These are phyloP conservation scores for Callithrix jacchus DNA, from an alignment of 2,113 vertebrate genomes.

Conservation along the genomic window DNA sequence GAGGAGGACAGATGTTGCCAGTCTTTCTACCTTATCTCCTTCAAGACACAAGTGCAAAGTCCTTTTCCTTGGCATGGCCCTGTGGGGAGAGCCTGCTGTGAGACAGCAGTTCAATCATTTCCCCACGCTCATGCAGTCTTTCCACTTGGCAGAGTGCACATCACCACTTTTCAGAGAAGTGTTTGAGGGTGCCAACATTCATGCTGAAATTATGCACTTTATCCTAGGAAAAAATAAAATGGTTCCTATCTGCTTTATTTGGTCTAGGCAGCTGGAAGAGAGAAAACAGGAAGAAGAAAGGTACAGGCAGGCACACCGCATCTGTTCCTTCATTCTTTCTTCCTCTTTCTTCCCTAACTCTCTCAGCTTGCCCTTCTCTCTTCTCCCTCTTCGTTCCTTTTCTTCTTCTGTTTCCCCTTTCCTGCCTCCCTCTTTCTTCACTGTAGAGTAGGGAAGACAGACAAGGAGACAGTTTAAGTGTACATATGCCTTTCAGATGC, in stretches of 20 bases:
- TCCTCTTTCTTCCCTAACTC: background rate
- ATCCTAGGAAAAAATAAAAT: background rate
- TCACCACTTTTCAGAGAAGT: background rate
- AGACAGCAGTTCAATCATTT: rapidly evolving
- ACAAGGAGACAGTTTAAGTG: background rate
- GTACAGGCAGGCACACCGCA: background rate
- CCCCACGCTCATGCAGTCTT: background rate
- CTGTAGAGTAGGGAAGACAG: background rate
- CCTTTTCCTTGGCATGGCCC: background rate
- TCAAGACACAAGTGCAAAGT: background rate
- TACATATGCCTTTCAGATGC: background rate
- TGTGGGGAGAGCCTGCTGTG: background rate
- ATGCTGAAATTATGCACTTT: background rate
- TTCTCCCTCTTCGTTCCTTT: background rate
- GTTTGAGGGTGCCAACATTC: background rate
- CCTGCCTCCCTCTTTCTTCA: background rate
- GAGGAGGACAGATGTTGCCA: background rate
- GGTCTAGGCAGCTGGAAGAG: background rate
- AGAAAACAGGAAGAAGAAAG: background rate
- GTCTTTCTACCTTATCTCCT: background rate
- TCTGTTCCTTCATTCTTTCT: background rate
- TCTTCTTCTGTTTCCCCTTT: background rate
- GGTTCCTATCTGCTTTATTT: background rate
- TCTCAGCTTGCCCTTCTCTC: background rate
- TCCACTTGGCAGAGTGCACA: background rate